These are phyloP conservation scores for Rhyacophila brunnea DNA, from an alignment of 1,140 invertebrate species.

Conservation along the genomic window DNA sequence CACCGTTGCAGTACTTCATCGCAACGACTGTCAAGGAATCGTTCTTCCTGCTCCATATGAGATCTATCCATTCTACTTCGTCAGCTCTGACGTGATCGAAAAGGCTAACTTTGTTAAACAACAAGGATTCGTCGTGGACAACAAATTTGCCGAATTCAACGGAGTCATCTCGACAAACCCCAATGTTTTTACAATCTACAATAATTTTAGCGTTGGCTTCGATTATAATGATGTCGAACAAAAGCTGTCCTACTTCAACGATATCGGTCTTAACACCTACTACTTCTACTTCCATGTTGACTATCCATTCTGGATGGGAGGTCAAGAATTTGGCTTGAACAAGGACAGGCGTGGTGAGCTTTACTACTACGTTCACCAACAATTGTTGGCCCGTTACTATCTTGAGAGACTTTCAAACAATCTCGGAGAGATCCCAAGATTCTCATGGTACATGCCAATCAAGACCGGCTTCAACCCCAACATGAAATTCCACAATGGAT, in stretches of 20 bases:
- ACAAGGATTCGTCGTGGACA: constrained; percentile 37
- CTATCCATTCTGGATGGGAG: constrained; percentile 66
- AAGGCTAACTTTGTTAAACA: constrained; percentile 54
- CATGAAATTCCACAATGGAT: constrained; percentile 56
- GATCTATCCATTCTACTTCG: constrained; percentile 55
- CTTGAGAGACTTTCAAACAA: constrained; percentile 66
- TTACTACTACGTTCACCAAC: constrained; percentile 61
- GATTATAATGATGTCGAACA: constrained; percentile 45
- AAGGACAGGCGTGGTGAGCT: constrained; percentile 60
- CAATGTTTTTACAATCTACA: no score
- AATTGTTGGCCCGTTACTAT: constrained; percentile 65
- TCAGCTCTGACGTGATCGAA: constrained; percentile 54
- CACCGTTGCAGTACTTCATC: constrained; percentile 51
- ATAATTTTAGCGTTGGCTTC: no score
- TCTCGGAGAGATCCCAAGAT: constrained; percentile 59
- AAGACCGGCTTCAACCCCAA: constrained; percentile 60
- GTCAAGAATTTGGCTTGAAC: constrained; percentile 53
- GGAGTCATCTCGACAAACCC: constrained; percentile 29
- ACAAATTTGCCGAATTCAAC: constrained; percentile 30
- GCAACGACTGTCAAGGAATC: constrained; percentile 51
- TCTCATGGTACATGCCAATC: constrained; percentile 56
- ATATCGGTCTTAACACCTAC: constrained; percentile 66
- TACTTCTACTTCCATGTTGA: constrained; percentile 67
- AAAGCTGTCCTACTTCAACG: constrained; percentile 71
- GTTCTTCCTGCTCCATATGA: constrained; percentile 56